A percentile compares a stretch with the other conserved stretches of the same genome.
phyloP scores from a whole-genome alignment of 1,140 invertebrate genomes.

The silkworm (Bombyx mori) region DNA sequence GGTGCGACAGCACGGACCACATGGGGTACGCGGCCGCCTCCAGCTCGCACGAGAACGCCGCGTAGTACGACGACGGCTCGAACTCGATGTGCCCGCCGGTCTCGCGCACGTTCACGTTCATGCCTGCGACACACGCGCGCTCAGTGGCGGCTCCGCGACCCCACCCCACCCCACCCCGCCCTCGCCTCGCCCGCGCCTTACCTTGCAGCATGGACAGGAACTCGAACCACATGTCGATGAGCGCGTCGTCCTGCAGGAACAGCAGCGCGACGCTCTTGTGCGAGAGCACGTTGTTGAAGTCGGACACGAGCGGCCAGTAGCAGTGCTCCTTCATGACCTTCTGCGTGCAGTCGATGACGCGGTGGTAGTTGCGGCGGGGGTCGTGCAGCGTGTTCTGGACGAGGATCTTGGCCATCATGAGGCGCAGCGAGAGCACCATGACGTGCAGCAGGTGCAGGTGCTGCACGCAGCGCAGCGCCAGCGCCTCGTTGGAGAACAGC shows the following conservation, averaged over 20 bases:
- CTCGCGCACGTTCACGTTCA: conserved; percentile 96
- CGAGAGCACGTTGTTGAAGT: conserved; percentile 97
- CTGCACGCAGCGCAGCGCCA: conserved; percentile 92
- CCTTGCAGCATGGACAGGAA: conserved; percentile 96
- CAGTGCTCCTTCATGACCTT: conserved; percentile 97
- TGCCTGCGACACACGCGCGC: conserved; percentile 72
- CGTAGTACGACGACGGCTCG: conserved; percentile 97
- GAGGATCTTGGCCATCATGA: conserved; percentile 94
- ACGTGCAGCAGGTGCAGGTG: conserved; percentile 91
- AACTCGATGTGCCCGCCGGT: conserved; percentile 94
- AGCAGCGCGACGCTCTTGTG: conserved; percentile 91
- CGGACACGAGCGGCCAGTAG: conserved; percentile 97
- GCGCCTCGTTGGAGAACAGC: conserved; percentile 93
- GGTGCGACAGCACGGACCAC: conserved; percentile 94
- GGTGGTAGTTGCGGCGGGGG: conserved; percentile 85
- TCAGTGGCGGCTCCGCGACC: no score
- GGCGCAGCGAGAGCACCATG: conserved; percentile 93
- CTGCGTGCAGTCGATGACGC: conserved; percentile 93
- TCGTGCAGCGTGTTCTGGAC: conserved; percentile 90
- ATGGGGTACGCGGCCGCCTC: conserved; percentile 97
- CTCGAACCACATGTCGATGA: conserved; percentile 95
- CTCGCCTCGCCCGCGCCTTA: conserved; percentile 37
- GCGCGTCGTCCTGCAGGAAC: conserved; percentile 88
- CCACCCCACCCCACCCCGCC: no score
- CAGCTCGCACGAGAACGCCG: conserved; percentile 95